A percentile compares a stretch with the other conserved stretches of the same genome.
Conservation (phyloP, 2,888 invertebrate genomes). For the Trachelus iudaicus region DNA sequence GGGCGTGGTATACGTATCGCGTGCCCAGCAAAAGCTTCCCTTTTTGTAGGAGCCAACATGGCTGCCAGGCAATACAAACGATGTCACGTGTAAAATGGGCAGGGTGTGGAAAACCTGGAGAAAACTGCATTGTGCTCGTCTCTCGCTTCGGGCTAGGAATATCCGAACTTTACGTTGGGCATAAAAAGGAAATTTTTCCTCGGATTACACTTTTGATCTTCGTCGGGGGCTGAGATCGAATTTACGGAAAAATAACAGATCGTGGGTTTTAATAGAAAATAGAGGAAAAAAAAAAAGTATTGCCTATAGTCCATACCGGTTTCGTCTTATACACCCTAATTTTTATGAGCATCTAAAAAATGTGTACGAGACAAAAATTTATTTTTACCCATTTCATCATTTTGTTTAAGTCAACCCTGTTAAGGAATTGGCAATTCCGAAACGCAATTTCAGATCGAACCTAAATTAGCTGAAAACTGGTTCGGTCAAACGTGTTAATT, state of each 20-base stretch:
- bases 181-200: background rate
- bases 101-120: background rate
- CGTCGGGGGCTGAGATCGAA: too few relatives aligned
- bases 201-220: background rate
- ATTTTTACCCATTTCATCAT: too few relatives aligned
- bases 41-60: background rate
- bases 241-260: too few relatives aligned
- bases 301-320: too few relatives aligned
- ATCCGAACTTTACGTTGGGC: too few relatives aligned
- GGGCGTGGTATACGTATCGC: background rate
- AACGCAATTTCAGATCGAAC: conserved; percentile 7
- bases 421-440: background rate
- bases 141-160: background rate
- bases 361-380: too few relatives aligned
- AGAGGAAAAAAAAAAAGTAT: too few relatives aligned
- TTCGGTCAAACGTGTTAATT: conserved; percentile 45
- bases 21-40: background rate
- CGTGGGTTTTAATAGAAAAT: too few relatives aligned
- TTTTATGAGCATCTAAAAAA: too few relatives aligned
- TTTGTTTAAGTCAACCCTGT: background rate
- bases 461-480: conserved; percentile 38
- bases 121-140: background rate
- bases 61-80: background rate
- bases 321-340: too few relatives aligned
- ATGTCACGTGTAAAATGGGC: background rate